Conservation (phyloP, 1,140 invertebrate genomes). For the Achroia grisella region DNA sequence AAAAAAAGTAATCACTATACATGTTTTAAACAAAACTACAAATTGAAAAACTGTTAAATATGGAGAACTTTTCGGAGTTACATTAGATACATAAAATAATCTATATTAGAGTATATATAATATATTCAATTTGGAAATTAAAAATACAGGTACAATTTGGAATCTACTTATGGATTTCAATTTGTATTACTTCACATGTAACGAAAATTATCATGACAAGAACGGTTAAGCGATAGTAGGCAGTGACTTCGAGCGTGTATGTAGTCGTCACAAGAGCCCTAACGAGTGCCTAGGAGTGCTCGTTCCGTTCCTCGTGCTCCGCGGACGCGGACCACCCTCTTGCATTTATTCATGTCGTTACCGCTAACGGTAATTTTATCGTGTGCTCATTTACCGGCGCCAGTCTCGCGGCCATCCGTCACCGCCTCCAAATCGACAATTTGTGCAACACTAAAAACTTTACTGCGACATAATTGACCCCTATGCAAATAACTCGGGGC, state of each 20-base stretch:
- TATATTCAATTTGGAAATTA: too few relatives aligned
- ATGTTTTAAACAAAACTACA: too few relatives aligned
- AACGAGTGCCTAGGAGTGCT: conserved; percentile 39
- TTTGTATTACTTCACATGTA: too few relatives aligned
- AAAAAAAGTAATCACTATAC: too few relatives aligned
- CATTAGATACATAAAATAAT: too few relatives aligned
- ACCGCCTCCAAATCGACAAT: conserved; percentile 64
- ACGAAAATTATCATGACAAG: too few relatives aligned
- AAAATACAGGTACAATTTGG: too few relatives aligned
- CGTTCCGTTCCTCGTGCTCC: conserved; percentile 31
- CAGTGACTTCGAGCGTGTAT: conserved; percentile 6
- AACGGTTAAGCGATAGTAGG: background rate
- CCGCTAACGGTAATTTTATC: conserved; percentile 75
- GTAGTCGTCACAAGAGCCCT: conserved; percentile 50
- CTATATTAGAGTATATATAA: too few relatives aligned
- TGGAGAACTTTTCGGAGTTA: too few relatives aligned
- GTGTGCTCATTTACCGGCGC: conserved; percentile 74
- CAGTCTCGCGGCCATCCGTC: conserved; percentile 66
- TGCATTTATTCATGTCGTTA: conserved; percentile 76
- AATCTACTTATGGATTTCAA: too few relatives aligned
- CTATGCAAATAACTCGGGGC: conserved; percentile 29
- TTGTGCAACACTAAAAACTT: conserved; percentile 69
- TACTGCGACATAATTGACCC: conserved; percentile 67
- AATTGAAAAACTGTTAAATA: too few relatives aligned
- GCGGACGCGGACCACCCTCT: conserved; percentile 56